Base-by-base conservation (phyloP, 2,797 vertebrate genomes). In the Pelobates cultripes region DNA sequence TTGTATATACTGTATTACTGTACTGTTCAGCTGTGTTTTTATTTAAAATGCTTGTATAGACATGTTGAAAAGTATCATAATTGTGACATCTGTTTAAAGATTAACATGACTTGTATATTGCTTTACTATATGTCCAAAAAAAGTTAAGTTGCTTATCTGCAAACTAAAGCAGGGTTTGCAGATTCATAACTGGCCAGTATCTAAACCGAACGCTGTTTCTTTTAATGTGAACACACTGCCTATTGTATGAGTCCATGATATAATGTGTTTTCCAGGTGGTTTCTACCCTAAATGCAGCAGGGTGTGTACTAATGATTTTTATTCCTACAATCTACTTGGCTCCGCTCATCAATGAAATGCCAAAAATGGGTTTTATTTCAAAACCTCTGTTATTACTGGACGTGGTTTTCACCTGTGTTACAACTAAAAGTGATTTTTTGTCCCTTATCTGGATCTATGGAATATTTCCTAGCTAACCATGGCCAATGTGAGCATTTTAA, bases 281-380 rank as follows among this genome's bases (percentile, higher is more conserved):
- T 2, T 13, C 14, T 80, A 53, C n/a, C 17, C 41, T 10, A 53
- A 12, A 73, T 73, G 40, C 15, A 68, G 41, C 55, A 17, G 40
- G 45, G 10, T 80, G 61, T 55, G 42, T 74, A 67, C 13, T 67
- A 43, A 17, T 53, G 57, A 12, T 42, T 41, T 63, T n/a, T n/a
- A n/a, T n/a, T n/a, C n/a, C n/a, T 61, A 55, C 77, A 53, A n/a
- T 64, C 44, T 67, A 5, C 63, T 77, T 77, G 75, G 63, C 45
- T 57, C 15, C 57, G 28, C 43, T 43, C 14, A 7, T 28, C 45
- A 7, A 10, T 73, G 47, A 6, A 28, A 6, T 79, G 78, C 45
- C 70, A 73, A 44, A 73, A 43, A 64, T 4, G 10, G 45, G 8
- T 47, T 73, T 53, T n/a, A 7, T 47, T 79, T 4, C 43, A 7